Conservation (phyloP, 2,113 vertebrate genomes). For the Istiophorus platypterus region DNA sequence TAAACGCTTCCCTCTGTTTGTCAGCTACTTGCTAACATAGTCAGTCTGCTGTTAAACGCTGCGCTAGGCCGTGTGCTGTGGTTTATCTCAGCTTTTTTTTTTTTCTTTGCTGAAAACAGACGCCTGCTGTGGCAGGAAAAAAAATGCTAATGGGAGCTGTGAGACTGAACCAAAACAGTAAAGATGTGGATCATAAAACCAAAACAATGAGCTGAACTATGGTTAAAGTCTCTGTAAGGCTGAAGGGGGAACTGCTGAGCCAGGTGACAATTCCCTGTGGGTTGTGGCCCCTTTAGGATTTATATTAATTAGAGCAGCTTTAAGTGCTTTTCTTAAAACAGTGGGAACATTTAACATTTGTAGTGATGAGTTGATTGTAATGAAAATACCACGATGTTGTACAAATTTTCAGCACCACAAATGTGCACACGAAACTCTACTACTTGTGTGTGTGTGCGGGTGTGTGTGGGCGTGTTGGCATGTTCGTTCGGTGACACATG, state of each 20-base stretch:
- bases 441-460: conserved; percentile 18
- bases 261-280: neutral
- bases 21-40: too few species aligned
- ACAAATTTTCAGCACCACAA: conserved; percentile 2
- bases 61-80: too few species aligned
- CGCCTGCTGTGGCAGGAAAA: too few species aligned
- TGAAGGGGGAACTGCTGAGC: neutral
- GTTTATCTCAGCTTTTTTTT: too few species aligned
- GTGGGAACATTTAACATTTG: neutral
- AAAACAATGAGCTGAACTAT: too few species aligned
- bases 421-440: conserved; percentile 3
- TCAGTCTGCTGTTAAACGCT: neutral
- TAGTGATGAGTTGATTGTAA: neutral
- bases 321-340: neutral
- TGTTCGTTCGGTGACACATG: conserved; percentile 18
- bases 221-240: neutral
- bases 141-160: neutral
- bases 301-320: neutral
- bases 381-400: neutral
- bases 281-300: too few species aligned
- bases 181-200: neutral
- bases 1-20: too few species aligned
- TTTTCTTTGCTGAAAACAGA: too few species aligned
- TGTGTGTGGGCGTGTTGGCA: conserved; percentile 34
- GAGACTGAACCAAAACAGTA: neutral